Base-by-base conservation (phyloP, 2,888 invertebrate genomes). In the Drosophila pseudotalamancana region DNA sequence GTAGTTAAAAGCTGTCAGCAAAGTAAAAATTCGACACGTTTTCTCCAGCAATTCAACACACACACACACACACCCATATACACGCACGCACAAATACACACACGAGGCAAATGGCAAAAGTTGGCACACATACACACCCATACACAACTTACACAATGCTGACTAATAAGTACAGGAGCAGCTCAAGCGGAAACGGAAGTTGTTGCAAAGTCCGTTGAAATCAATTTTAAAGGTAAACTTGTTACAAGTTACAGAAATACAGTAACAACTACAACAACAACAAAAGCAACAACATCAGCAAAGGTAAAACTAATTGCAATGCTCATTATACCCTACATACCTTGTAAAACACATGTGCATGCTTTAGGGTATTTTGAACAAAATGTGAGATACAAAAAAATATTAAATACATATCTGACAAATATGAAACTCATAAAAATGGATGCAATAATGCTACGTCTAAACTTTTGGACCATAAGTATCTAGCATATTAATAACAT, bases 181-280 rank as follows among this genome's bases (percentile, higher is more conserved):
- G 43, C 64, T 68, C 46, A 56, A 69, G 66, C 82, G 85, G 85
- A 85, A 85, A 74, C 85, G 85, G 85, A 81, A 85, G 79, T 81
- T 81, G 81, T 79, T 85, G 61, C 77, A 72, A 82, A 81, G 81
- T 82, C 82, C 61, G 77, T 77, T 74, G 87, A 86, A 83, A 83
- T 83, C 83, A 83, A 83, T 86, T 83, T 86, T 63, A 78, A 81
- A 83, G 70, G 73, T 78, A 72, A 83, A 86, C 81, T 83, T 86
- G 67, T 77, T 74, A 64, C 69, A 66, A 66, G 40, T 67, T 50
- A 43, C 65, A 27, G 21, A 57, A 59, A 34, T 34, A 34, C 42
- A 27, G 11, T 4, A 21, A 35, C 50, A 59, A 43, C 29, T 8
- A 3, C 25, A 25, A 25, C 25, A 25, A 53, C 51, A 64, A 31